Conservation (phyloP, 2,113 vertebrate genomes). For the Gracilinanus agilis region DNA sequence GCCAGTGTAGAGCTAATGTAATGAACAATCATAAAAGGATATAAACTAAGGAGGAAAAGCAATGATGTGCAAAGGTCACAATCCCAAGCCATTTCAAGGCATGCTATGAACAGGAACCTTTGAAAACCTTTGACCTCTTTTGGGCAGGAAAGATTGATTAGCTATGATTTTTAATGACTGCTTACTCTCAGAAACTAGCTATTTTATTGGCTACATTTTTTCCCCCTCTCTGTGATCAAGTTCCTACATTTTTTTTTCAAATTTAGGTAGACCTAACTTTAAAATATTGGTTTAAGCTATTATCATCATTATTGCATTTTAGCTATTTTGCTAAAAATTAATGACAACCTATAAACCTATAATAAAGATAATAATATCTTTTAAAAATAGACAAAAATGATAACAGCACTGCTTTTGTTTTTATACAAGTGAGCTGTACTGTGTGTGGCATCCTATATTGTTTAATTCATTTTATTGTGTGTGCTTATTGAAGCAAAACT, state of each 20-base stretch:
- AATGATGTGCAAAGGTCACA: slow-evolving; percentile 73
- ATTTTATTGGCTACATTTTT: slow-evolving; percentile 80
- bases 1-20: slow-evolving; percentile 79
- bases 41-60: slow-evolving; percentile 74
- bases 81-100: slow-evolving; percentile 73
- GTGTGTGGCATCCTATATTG: slow-evolving; percentile 75
- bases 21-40: slow-evolving; percentile 83
- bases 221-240: not conserved
- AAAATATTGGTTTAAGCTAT: slow-evolving; percentile 53
- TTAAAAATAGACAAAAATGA: slow-evolving; percentile 70
- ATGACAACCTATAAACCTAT: slow-evolving; percentile 67
- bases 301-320: slow-evolving; percentile 56
- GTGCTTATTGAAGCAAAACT: slow-evolving; percentile 91
- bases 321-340: too few species aligned
- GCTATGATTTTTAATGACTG: slow-evolving; percentile 83
- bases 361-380: slow-evolving; percentile 42
- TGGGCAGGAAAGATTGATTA: slow-evolving; percentile 82
- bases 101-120: slow-evolving; percentile 82
- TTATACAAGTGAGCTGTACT: slow-evolving; percentile 75
- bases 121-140: slow-evolving; percentile 85
- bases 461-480: slow-evolving; percentile 88
- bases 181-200: slow-evolving; percentile 84
- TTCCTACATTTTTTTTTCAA: slow-evolving; percentile 36
- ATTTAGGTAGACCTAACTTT: slow-evolving; percentile 52
- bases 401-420: slow-evolving; percentile 73